Evolutionary conservation across 2,797 vertebrate genomes (phyloP).

Genomic region (Acestrorhynchus altus): DNA sequence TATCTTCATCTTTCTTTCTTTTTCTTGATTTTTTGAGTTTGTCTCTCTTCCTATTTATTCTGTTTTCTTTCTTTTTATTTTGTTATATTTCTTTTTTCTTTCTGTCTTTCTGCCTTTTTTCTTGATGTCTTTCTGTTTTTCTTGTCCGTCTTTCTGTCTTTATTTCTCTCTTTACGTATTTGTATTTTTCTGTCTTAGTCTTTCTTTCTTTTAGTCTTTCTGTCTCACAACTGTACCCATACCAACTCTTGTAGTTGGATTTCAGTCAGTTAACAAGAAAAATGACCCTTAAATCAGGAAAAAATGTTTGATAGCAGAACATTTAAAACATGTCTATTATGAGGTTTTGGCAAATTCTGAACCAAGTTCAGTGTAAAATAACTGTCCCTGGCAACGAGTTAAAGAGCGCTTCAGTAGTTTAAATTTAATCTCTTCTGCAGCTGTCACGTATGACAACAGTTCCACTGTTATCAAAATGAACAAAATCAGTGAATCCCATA

Average conservation of each 20-base stretch:
- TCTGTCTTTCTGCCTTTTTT: conserved; percentile 32
- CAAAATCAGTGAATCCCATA: no score
- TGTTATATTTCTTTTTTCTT: neutral
- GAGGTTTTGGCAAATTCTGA: neutral
- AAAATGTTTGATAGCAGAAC: neutral
- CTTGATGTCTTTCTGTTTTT: neutral
- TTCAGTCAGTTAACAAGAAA: neutral
- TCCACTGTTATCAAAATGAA: neutral
- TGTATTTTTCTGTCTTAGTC: neutral
- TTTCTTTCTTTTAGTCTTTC: conserved; percentile 25
- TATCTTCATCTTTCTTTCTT: no score
- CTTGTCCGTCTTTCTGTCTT: conserved; percentile 25
- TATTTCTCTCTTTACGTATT: conserved; percentile 25
- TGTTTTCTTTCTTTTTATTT: no score
- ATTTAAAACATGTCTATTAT: neutral
- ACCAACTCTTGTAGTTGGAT: neutral
- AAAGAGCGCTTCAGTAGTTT: neutral
- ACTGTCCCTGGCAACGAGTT: no score
- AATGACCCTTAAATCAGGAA: neutral
- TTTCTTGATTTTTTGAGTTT: no score
- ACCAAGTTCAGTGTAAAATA: no score
- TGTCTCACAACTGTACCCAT: neutral
- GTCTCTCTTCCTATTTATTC: no score
- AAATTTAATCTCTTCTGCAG: no score
- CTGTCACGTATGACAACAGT: no score